These are phyloP conservation scores for Thymelicus acteon DNA, from an alignment of 2,888 invertebrate species.

Conservation along the genomic window DNA sequence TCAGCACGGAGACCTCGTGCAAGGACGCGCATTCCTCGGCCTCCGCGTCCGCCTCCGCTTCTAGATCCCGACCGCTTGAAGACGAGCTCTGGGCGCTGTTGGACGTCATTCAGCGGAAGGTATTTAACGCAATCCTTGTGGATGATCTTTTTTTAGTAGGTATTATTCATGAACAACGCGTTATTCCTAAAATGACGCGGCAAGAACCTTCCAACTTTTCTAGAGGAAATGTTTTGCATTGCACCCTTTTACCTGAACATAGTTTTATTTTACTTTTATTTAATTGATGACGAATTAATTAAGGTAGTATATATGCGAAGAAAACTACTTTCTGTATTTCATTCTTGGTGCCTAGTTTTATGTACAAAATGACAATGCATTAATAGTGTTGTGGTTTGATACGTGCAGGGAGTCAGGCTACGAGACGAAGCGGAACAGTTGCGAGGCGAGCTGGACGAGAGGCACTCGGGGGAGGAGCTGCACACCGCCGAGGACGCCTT, in stretches of 20 bases:
- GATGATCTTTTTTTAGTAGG: too few relatives aligned
- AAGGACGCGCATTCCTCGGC: slow-evolving; percentile 89
- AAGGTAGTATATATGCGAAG: too few relatives aligned
- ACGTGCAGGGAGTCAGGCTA: slow-evolving; percentile 83
- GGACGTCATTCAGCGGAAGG: slow-evolving; percentile 92
- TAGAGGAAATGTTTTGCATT: too few relatives aligned
- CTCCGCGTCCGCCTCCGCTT: slow-evolving; percentile 83
- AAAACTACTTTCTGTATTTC: too few relatives aligned
- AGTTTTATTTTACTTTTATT: too few relatives aligned
- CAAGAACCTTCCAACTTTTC: too few relatives aligned
- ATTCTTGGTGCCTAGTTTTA: too few relatives aligned
- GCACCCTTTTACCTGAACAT: too few relatives aligned
- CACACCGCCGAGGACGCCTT: slow-evolving; percentile 87
- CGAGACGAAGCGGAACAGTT: slow-evolving; percentile 89
- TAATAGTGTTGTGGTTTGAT: background rate
- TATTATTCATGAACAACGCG: too few relatives aligned
- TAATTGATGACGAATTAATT: too few relatives aligned
- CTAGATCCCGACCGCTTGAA: slow-evolving; percentile 84
- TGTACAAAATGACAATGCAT: too few relatives aligned
- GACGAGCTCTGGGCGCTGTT: slow-evolving; percentile 94
- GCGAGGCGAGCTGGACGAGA: slow-evolving; percentile 67
- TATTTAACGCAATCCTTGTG: background rate
- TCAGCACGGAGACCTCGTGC: slow-evolving; percentile 94
- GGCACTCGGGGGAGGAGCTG: slow-evolving; percentile 58
- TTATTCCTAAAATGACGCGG: too few relatives aligned